Conservation (phyloP, 2,113 vertebrate species). For the Gymnocephalus cernua region DNA sequence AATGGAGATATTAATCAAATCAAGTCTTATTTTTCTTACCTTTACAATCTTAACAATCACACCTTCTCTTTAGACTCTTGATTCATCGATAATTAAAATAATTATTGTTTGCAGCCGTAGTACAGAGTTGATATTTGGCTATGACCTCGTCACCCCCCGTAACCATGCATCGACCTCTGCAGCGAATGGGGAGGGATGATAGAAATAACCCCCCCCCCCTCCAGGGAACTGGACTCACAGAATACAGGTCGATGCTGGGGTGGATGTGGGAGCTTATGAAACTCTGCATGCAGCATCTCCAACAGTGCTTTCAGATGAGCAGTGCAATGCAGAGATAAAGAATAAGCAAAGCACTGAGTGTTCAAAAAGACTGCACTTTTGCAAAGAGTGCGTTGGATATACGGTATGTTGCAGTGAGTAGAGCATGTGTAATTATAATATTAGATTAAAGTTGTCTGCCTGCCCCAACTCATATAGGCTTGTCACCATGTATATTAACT, state of each 20-base stretch:
- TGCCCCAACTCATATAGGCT: background rate
- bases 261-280: constrained; percentile 45
- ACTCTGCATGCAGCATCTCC: constrained; percentile 47
- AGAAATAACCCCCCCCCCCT: constrained; percentile 47
- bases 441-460: background rate
- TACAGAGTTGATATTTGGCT: constrained; percentile 10
- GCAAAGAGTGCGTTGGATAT: background rate
- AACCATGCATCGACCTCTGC: constrained; percentile 12
- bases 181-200: constrained; percentile 25
- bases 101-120: background rate
- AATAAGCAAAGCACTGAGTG: constrained; percentile 1
- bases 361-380: background rate
- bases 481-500: background rate
- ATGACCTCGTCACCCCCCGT: constrained; percentile 26
- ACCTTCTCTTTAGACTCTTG: background rate
- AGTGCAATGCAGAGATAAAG: constrained; percentile 10
- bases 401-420: background rate
- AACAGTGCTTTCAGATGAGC: constrained; percentile 29
- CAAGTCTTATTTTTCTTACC: background rate
- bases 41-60: background rate
- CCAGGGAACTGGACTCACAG: constrained; percentile 22
- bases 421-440: background rate
- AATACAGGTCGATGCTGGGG: constrained; percentile 25
- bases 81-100: background rate
- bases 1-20: background rate